phyloP scores from a whole-genome alignment of 2,797 vertebrate genomes.

The Melanitta fusca region DNA sequence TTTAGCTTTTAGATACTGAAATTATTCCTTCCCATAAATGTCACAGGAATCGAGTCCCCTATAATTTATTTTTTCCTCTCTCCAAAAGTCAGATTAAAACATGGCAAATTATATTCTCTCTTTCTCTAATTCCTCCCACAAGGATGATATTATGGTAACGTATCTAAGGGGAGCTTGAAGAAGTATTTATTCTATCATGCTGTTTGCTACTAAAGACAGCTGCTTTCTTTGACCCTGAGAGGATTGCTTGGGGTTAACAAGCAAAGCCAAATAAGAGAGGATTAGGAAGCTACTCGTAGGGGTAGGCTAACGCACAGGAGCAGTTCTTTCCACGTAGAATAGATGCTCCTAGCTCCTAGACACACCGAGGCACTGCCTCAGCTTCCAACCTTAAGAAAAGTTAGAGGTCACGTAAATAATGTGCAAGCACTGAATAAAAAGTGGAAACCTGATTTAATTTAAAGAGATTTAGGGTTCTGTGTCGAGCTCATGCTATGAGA shows the following conservation, averaged over 20 bases:
- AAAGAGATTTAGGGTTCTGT: background rate
- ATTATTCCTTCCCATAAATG: constrained; percentile 44
- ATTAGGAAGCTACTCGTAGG: constrained; percentile 72
- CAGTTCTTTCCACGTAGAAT: constrained; percentile 11
- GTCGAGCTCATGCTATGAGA: background rate
- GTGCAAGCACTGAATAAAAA: background rate
- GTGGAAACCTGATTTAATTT: background rate
- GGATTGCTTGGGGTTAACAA: constrained; percentile 79
- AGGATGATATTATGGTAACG: background rate
- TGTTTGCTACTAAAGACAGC: constrained; percentile 77
- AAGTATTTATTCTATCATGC: constrained; percentile 54
- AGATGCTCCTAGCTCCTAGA: background rate
- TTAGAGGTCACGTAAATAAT: constrained; percentile 31
- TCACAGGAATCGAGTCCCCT: constrained; percentile 53
- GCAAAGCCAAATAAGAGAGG: constrained; percentile 70
- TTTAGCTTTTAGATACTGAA: constrained; percentile 44
- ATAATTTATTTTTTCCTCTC: constrained; percentile 48
- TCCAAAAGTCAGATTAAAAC: constrained; percentile 69
- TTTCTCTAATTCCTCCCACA: constrained; percentile 38
- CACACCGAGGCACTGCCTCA: background rate
- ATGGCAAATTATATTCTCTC: constrained; percentile 35
- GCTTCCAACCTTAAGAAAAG: constrained; percentile 10
- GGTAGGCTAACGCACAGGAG: constrained; percentile 32
- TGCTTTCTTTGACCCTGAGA: constrained; percentile 71
- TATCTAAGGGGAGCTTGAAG: constrained; percentile 40